phyloP scores from a whole-genome alignment of 2,888 invertebrate genomes.

The Ptycholaimellus sp. region DNA sequence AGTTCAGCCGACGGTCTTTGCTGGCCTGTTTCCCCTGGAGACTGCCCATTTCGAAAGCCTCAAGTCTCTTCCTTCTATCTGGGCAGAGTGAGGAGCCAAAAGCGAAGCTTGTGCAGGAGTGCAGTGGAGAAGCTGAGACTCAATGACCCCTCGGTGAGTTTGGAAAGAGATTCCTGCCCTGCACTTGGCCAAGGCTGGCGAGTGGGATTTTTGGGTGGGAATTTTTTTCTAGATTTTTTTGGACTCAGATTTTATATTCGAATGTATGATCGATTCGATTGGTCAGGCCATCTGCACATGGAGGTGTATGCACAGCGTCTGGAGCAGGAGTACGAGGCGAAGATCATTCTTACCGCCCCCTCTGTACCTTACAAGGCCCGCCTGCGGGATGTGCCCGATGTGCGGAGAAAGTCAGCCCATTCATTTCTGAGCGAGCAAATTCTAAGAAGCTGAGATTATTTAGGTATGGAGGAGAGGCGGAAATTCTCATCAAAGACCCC shows the following conservation, averaged over 20 bases:
- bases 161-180: slow-evolving; percentile 41
- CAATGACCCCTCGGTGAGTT: slow-evolving; percentile 74
- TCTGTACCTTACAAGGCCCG: slow-evolving; percentile 34
- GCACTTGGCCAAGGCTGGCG: slow-evolving; percentile 34
- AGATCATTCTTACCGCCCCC: slow-evolving; percentile 33
- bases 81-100: no score
- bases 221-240: no score
- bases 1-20: slow-evolving; percentile 53
- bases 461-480: no score
- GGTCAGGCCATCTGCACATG: slow-evolving; percentile 34
- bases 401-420: no score
- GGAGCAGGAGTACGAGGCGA: slow-evolving; percentile 33
- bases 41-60: slow-evolving; percentile 27
- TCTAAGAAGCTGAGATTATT: no score
- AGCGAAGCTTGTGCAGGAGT: slow-evolving; percentile 30
- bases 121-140: slow-evolving; percentile 67
- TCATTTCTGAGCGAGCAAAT: no score
- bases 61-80: slow-evolving; percentile 41
- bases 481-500: no score
- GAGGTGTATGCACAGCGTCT: slow-evolving; percentile 36
- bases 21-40: slow-evolving; percentile 69
- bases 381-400: no score
- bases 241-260: slow-evolving; percentile 27
- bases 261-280: background rate
- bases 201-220: no score